A percentile compares a stretch with the other conserved stretches of the same genome.
phyloP scores from a whole-genome alignment of 2,888 invertebrate species.

The Maniola hyperantus region DNA sequence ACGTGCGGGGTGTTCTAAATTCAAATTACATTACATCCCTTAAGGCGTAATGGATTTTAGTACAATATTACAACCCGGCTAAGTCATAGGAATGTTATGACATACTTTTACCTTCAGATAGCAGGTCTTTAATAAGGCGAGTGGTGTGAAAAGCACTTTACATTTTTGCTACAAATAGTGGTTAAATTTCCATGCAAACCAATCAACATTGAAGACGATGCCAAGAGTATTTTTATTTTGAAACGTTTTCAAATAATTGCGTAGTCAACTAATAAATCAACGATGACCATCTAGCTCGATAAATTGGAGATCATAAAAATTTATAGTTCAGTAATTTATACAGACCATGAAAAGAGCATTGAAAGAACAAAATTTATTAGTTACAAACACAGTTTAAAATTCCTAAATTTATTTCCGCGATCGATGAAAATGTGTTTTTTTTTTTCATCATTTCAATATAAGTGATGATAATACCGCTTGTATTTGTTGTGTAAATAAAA shows the following conservation, averaged over 20 bases:
- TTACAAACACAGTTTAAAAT: neutral
- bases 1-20: too few species aligned
- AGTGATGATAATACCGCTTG: too few species aligned
- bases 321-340: slow-evolving; percentile 11
- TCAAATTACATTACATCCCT: too few species aligned
- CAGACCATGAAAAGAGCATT: slow-evolving; percentile 17
- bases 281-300: slow-evolving; percentile 9
- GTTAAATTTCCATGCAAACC: neutral
- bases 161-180: neutral
- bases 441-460: too few species aligned
- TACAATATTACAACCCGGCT: too few species aligned
- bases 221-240: slow-evolving; percentile 12
- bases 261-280: slow-evolving; percentile 7
- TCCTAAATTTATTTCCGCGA: neutral
- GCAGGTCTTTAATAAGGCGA: too few species aligned
- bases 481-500: neutral
- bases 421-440: neutral
- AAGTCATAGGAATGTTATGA: too few species aligned
- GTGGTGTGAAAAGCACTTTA: too few species aligned
- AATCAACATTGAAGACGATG: neutral
- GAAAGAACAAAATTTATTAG: slow-evolving; percentile 11
- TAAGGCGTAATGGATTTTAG: too few species aligned
- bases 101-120: too few species aligned
- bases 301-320: slow-evolving; percentile 20
- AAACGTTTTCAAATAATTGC: slow-evolving; percentile 4